A percentile compares a stretch with the other conserved stretches of the same genome.
phyloP scores from a whole-genome alignment of 2,797 vertebrate genomes.

The Macropodus opercularis region DNA sequence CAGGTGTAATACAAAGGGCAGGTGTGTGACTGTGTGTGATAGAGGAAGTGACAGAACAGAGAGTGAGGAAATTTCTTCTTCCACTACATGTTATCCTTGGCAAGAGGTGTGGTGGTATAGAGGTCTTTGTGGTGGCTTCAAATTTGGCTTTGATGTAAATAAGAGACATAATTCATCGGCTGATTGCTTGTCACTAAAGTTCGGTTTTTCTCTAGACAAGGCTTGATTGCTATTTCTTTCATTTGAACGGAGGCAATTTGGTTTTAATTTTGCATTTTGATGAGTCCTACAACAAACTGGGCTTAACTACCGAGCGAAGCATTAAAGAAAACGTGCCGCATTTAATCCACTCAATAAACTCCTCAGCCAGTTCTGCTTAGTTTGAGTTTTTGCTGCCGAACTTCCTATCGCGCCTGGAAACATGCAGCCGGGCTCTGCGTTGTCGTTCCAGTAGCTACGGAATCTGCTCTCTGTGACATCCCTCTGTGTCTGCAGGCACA shows the following conservation, averaged over 20 bases:
- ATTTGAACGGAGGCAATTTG: conserved; percentile 26
- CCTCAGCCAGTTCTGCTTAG: conserved; percentile 8
- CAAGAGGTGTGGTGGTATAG: conserved; percentile 7
- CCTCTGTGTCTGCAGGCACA: conserved; percentile 27
- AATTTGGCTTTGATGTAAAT: conserved; percentile 30
- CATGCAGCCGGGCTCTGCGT: conserved; percentile 32
- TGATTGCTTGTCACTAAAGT: conserved; percentile 17
- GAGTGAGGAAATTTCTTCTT: conserved; percentile 35
- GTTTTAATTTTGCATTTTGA: conserved; percentile 35
- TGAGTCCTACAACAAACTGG: conserved; percentile 8
- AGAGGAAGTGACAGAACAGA: conserved; percentile 26
- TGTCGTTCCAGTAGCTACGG: conserved; percentile 44
- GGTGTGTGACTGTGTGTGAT: conserved; percentile 24
- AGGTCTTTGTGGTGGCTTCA: conserved; percentile 9
- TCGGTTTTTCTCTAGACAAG: conserved; percentile 7
- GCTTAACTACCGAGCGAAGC: conserved; percentile 16
- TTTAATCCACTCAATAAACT: conserved; percentile 44
- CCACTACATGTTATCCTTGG: conserved; percentile 34
- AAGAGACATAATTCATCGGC: conserved; percentile 22
- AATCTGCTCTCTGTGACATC: conserved; percentile 34
- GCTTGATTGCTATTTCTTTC: conserved; percentile 28
- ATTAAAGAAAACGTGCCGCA: conserved; percentile 4
- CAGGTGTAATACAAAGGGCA: conserved; percentile 43
- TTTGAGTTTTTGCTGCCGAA: conserved; percentile 32
- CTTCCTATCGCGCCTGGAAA: conserved; percentile 45